phyloP scores from a whole-genome alignment of 2,888 invertebrate species.

The Graphium colonna region DNA sequence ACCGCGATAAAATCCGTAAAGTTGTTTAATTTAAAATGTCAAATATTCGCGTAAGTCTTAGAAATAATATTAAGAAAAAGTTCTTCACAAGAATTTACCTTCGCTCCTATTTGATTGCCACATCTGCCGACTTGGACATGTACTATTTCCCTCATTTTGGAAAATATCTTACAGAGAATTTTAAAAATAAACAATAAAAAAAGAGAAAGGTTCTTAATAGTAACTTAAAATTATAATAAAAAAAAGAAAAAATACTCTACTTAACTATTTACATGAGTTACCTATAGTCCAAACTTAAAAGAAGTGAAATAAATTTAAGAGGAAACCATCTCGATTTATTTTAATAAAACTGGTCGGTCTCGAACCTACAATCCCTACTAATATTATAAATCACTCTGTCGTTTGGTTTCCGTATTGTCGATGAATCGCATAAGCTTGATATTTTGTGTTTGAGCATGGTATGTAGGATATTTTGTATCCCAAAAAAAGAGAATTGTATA shows the following conservation, averaged over 20 bases:
- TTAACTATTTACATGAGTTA: slow-evolving; percentile 40
- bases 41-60: too few species aligned
- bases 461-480: too few species aligned
- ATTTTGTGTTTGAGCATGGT: too few species aligned
- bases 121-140: slow-evolving; percentile 83
- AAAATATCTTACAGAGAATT: slow-evolving; percentile 40
- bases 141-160: slow-evolving; percentile 88
- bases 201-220: slow-evolving; percentile 27
- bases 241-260: slow-evolving; percentile 30
- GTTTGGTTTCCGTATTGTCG: too few species aligned
- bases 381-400: too few species aligned
- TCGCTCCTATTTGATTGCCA: slow-evolving; percentile 86
- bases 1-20: too few species aligned
- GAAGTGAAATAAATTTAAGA: slow-evolving; percentile 3
- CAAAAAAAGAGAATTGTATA: too few species aligned
- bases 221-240: slow-evolving; percentile 34
- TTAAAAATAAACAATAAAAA: slow-evolving; percentile 37
- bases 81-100: too few species aligned
- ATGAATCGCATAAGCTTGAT: too few species aligned
- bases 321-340: slow-evolving; percentile 12
- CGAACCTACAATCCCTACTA: too few species aligned
- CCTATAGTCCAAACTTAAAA: slow-evolving; percentile 47
- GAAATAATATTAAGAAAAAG: too few species aligned
- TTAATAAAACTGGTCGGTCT: slow-evolving; percentile 9
- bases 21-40: too few species aligned